phyloP scores from a whole-genome alignment of 2,797 vertebrate species.

The Vespertilio murinus region DNA sequence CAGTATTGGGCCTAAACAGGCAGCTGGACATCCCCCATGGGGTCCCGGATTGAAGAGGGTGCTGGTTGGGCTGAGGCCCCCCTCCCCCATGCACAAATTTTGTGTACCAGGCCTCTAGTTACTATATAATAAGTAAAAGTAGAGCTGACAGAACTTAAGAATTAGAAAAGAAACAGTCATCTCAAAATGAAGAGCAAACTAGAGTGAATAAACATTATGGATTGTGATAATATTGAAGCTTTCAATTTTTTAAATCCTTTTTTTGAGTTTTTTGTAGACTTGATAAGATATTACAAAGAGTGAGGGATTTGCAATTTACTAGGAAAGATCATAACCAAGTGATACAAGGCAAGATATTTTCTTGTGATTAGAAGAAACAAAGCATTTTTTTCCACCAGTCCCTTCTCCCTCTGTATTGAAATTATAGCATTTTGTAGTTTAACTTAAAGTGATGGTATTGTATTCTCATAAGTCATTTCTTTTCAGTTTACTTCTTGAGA shows the following conservation, averaged over 20 bases:
- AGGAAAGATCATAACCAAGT: background rate
- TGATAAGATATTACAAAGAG: background rate
- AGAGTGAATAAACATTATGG: background rate
- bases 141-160: too few relatives aligned
- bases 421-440: constrained; percentile 7
- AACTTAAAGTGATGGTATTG: background rate
- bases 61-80: too few relatives aligned
- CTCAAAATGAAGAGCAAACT: too few relatives aligned
- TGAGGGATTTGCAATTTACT: constrained; percentile 17
- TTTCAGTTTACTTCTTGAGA: background rate
- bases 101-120: too few relatives aligned
- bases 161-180: too few relatives aligned
- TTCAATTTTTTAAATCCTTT: constrained; percentile 31
- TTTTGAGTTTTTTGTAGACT: background rate
- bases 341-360: background rate
- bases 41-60: too few relatives aligned
- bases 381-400: background rate
- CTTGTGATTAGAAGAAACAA: constrained; percentile 38
- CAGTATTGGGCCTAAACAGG: too few relatives aligned
- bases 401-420: background rate
- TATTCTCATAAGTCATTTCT: constrained; percentile 1
- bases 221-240: background rate
- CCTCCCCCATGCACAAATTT: too few relatives aligned
- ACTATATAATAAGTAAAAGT: too few relatives aligned
- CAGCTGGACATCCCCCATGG: too few relatives aligned